Evolutionary conservation across 1,140 invertebrate species (phyloP), one percentile per base, ranked within the genome.

Genomic region (Drosophila ananassae): DNA sequence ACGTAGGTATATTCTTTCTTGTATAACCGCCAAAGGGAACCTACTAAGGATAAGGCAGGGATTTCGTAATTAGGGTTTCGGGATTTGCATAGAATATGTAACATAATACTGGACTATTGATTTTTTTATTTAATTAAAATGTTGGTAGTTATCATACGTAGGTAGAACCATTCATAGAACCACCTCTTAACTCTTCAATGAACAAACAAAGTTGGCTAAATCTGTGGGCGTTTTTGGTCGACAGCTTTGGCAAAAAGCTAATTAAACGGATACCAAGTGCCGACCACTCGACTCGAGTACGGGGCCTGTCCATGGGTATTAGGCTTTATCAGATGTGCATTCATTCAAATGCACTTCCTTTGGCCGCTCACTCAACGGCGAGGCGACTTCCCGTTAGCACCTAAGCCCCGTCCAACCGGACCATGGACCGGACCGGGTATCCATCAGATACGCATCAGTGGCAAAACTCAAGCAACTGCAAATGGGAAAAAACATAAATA

Each of bases 301-400:
- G 1, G 69, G 37, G 66, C 47, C 68, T 77, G 81, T 74, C 81
- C 55, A 74, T 75, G 82, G 77, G 69, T 75, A 85, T 85, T 87
- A 81, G 68, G 66, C 55, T 79, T 81, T 81, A 85, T 85, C 82
- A 87, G 82, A 87, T 85, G 81, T 81, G 81, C 81, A 85, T 73
- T 77, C 81, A 87, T 81, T 85, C 74, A 84, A 78, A 78, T 85
- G 82, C 82, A 85, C 81, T 85, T 85, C 81, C 81, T 81, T 85
- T 69, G 68, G 63, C 48, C 62, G 79, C 60, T 74, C 80, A 80
- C 80, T 84, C 77, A 79, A 75, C 77, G 77, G 59, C 77, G 77
- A 47, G 41, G n/a, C 41, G n/a, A 84, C 77, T 84, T 84, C 81
- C 80, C 81, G 80, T 84, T 84, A 85, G 80, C 79, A 69, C 73